Percentiles rank a stretch among this genome's conserved stretches.
Conservation (phyloP, 2,113 vertebrate genomes). For the Lynx canadensis region DNA sequence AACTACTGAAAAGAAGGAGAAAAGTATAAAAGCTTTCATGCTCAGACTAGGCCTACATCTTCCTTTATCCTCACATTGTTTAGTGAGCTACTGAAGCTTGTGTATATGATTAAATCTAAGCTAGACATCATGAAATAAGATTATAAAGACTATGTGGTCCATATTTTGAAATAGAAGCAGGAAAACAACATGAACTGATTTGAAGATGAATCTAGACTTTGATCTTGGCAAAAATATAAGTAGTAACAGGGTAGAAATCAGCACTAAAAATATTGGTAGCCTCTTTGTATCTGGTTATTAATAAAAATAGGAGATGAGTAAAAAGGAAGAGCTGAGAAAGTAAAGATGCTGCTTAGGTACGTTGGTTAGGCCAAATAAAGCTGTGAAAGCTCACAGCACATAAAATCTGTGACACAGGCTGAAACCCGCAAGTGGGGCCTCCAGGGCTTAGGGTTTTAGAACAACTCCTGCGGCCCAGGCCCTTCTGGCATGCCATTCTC, state of each 20-base stretch:
- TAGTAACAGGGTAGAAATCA: constrained; percentile 50
- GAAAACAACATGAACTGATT: constrained; percentile 49
- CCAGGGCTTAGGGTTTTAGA: constrained; percentile 70
- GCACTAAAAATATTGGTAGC: constrained; percentile 22
- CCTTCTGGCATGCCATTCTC: constrained; percentile 80
- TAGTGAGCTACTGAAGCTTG: constrained; percentile 18
- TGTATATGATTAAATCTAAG: constrained; percentile 45
- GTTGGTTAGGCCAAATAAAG: background rate
- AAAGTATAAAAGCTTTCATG: constrained; percentile 46
- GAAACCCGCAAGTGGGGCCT: constrained; percentile 68
- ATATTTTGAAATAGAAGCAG: constrained; percentile 59
- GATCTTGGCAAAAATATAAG: constrained; percentile 3
- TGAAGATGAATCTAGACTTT: constrained; percentile 40
- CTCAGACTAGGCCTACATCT: background rate
- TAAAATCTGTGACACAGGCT: constrained; percentile 7
- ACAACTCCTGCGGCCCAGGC: constrained; percentile 64
- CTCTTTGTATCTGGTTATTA: constrained; percentile 41
- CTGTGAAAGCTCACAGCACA: background rate
- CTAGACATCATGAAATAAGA: constrained; percentile 50
- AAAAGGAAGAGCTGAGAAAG: background rate
- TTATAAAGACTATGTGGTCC: background rate
- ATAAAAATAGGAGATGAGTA: background rate
- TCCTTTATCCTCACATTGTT: constrained; percentile 50
- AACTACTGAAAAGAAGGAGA: constrained; percentile 34
- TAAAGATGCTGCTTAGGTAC: background rate